phyloP scores from a whole-genome alignment of 2,113 vertebrate species.

The Scomber japonicus region DNA sequence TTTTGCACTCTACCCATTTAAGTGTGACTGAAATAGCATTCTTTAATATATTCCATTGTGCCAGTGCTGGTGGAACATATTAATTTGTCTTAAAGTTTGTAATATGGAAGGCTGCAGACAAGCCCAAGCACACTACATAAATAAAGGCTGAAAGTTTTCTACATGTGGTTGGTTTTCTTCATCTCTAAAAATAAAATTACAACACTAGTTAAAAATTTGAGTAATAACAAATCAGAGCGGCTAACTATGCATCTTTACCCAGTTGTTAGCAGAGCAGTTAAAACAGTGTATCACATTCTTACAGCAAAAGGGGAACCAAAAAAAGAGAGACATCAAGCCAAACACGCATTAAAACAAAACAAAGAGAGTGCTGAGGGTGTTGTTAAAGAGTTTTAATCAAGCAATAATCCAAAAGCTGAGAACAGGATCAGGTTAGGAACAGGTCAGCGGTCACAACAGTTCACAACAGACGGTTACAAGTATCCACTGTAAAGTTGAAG shows the following conservation, averaged over 20 bases:
- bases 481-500: slow-evolving; percentile 51
- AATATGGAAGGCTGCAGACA: not conserved
- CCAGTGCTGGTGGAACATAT: not conserved
- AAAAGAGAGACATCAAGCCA: slow-evolving; percentile 13
- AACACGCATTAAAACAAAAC: slow-evolving; percentile 52
- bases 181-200: not conserved
- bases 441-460: slow-evolving; percentile 61
- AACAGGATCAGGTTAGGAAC: slow-evolving; percentile 76
- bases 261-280: slow-evolving; percentile 55
- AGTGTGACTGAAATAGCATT: not conserved
- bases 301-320: slow-evolving; percentile 21
- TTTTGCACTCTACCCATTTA: not conserved
- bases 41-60: too few relatives aligned
- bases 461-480: slow-evolving; percentile 65
- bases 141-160: not conserved
- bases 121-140: not conserved
- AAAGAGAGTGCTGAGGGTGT: slow-evolving; percentile 44
- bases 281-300: not conserved
- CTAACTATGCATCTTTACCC: not conserved
- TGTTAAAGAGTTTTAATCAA: slow-evolving; percentile 86
- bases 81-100: not conserved
- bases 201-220: not conserved
- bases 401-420: slow-evolving; percentile 70
- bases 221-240: not conserved
- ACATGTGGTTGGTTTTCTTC: not conserved